Base-by-base conservation (phyloP, 2,797 vertebrate species). In the Intellagama lesueurii region DNA sequence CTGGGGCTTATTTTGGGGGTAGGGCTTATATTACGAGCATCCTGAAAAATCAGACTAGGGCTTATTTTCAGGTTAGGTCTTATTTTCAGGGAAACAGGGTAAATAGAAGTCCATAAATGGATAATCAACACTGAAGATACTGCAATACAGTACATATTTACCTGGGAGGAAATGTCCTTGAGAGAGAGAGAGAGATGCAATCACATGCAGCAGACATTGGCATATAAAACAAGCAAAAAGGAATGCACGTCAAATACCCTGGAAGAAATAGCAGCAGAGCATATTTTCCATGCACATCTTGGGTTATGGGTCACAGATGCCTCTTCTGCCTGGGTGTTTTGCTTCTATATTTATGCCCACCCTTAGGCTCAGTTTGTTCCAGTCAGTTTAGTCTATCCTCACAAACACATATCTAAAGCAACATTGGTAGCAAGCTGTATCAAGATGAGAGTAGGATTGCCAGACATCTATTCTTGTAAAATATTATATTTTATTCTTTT, bases 341-440 rank as follows among this genome's bases (percentile, higher is more conserved):
- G 91, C 88, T 96, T 94, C 96, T 96, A 96, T 96, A 95, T 95
- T 95, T 96, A 93, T 93, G 95, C 84, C 91, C 92, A 93, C 94
- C 96, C 96, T 94, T 90, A 87, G 95, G 96, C 94, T 96, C 93
- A 94, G 89, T 87, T 92, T 94, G 95, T 96, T 95, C 96, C 93
- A 91, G 92, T 92, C 93, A 92, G 91, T 93, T 88, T 93, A 93
- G 94, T 94, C 95, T 94, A 91, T 91, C 95, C 24, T 0, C 92
- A 93, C 95, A 94, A 95, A 95, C 94, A 96, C 52, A 75, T 90
- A 95, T 92, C 94, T 93, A 92, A 92, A 89, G 89, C 90, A 92
- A 94, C 94, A 95, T 91, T 95, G 95, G 94, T 95, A 96, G 95
- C 92, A 92, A 91, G 91, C 86, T 91, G 86, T 93, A 95, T 92